phyloP scores from a whole-genome alignment of 2,797 vertebrate species.

The Sternotherus odoratus region DNA sequence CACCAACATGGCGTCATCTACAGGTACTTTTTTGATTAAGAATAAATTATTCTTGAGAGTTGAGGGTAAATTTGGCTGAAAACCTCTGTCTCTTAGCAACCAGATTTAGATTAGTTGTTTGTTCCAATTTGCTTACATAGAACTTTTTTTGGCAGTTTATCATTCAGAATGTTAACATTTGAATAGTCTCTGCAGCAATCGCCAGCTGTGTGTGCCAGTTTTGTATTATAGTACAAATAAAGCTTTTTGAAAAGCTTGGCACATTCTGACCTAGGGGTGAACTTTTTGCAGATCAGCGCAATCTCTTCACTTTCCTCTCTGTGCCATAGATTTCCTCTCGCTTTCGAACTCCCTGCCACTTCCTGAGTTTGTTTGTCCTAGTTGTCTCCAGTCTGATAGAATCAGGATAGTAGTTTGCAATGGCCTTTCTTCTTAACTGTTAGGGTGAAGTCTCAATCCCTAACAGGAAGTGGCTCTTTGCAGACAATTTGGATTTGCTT shows the following conservation, averaged over 20 bases:
- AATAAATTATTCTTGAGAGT: conserved; percentile 44
- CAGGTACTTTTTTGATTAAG: conserved; percentile 84
- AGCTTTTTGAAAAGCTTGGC: conserved; percentile 74
- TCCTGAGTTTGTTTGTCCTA: conserved; percentile 86
- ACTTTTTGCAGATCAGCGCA: conserved; percentile 72
- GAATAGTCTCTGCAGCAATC: conserved; percentile 76
- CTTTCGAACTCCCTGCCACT: conserved; percentile 80
- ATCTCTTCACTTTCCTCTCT: conserved; percentile 78
- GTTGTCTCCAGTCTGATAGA: conserved; percentile 79
- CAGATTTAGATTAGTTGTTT: conserved; percentile 74
- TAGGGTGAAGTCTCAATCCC: conserved; percentile 64
- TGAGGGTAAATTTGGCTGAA: conserved; percentile 54
- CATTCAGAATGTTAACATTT: conserved; percentile 80
- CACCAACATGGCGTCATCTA: conserved; percentile 96
- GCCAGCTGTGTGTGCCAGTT: conserved; percentile 81
- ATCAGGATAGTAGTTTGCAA: conserved; percentile 71
- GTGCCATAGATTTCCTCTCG: conserved; percentile 77
- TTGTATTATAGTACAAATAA: conserved; percentile 80
- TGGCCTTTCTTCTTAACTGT: conserved; percentile 72
- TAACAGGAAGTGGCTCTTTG: conserved; percentile 79
- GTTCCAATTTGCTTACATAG: conserved; percentile 79
- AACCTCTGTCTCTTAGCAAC: conserved; percentile 76
- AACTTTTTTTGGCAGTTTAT: conserved; percentile 78
- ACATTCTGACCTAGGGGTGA: conserved; percentile 69
- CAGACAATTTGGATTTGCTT: conserved; percentile 69